These are phyloP conservation scores for Hypselothyrea guttata DNA, from an alignment of 2,888 invertebrate genomes.

Conservation along the genomic window DNA sequence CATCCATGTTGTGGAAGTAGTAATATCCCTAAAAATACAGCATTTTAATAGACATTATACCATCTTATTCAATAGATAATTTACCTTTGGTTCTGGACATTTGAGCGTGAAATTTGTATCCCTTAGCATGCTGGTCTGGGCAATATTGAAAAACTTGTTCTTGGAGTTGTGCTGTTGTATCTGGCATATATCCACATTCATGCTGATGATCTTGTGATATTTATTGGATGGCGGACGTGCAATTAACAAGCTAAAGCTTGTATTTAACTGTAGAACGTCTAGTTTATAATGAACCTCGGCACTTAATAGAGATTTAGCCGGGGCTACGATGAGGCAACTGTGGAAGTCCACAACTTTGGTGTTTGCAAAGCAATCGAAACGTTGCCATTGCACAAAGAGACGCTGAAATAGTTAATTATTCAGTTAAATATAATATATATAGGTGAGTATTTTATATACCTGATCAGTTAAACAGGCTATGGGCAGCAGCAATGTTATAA, in stretches of 20 bases:
- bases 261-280: background rate
- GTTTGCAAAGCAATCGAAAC: background rate
- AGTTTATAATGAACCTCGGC: background rate
- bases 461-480: too few relatives aligned
- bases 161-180: background rate
- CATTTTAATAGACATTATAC: too few relatives aligned
- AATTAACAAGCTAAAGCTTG: background rate
- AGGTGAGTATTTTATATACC: too few relatives aligned
- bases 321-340: background rate
- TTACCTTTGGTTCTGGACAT: background rate
- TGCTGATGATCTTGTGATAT: background rate
- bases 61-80: background rate
- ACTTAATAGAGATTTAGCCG: background rate
- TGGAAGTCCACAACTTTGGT: background rate
- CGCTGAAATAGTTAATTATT: background rate
- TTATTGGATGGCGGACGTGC: background rate
- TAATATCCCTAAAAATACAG: constrained; percentile 3
- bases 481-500: too few relatives aligned
- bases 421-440: too few relatives aligned
- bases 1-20: constrained; percentile 4
- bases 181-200: background rate
- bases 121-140: background rate
- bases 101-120: background rate
- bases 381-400: background rate
- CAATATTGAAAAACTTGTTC: background rate